Evolutionary conservation across 1,140 invertebrate genomes (phyloP), one percentile per base, ranked within the genome.

Genomic region (Cryptotermes secundus): DNA sequence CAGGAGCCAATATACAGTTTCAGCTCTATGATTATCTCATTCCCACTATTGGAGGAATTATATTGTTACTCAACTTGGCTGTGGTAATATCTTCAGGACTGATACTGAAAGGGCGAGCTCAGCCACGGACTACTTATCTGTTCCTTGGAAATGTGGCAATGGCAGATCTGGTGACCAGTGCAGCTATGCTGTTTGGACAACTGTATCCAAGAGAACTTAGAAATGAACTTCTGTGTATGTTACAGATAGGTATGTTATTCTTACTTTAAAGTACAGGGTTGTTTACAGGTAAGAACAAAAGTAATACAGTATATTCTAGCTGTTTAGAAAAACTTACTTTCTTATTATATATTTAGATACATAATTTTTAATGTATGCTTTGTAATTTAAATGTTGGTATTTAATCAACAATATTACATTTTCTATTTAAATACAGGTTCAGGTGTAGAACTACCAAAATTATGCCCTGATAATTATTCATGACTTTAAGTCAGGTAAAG

Each of bases 141-240:
- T 89, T 93, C 65, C 88, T 93, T 14, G 92, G 92, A 9, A 93
- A 93, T 87, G 91, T 93, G 7, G 92, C 92, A 1, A 88, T 92
- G 19, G 90, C 92, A 2, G 92, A 93, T 87, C 89, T 91, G 34
- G 87, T 93, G 14, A 91, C 91, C 19, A 92, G 92, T 16, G 84
- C 91, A 31, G 90, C 91, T 0, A 89, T 92, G 6, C 87, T 93
- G 22, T 91, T 92, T 86, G 91, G 91, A 7, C 89, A 91, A 80
- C 85, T 88, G 26, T 89, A 90, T 84, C 91, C 92, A 35, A 87
- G 86, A 81, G 35, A 86, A 49, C 36, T 84, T 19, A 85, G 89
- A 49, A 86, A 86, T 85, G 88, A 89, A 80, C 83, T 87, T 14
- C 83, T 87, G 19, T 90, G 89, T 84, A 84, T 86, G 36, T 82